phyloP scores from a whole-genome alignment of 2,888 invertebrate genomes.

The Helicoverpa assulta region DNA sequence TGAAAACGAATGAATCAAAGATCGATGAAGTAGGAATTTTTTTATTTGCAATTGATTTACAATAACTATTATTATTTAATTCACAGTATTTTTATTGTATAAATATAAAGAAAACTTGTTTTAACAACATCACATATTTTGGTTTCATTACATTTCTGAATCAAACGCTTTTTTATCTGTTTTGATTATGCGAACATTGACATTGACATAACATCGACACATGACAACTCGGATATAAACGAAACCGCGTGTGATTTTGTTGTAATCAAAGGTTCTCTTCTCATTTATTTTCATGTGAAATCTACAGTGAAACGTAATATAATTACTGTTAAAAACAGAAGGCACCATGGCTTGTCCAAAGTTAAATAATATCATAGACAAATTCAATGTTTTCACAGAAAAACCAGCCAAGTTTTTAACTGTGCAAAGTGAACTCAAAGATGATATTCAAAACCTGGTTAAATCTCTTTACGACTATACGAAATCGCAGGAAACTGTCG shows the following conservation, averaged over 20 bases:
- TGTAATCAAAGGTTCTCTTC: constrained; percentile 47
- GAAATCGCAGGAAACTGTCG: constrained; percentile 86
- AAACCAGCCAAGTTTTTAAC: constrained; percentile 88
- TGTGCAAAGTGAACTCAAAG: constrained; percentile 88
- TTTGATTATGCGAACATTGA: constrained; percentile 40
- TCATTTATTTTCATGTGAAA: constrained; percentile 41
- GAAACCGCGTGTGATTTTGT: constrained; percentile 70
- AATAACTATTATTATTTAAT: too few species aligned
- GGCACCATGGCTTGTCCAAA: constrained; percentile 69
- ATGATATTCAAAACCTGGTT: constrained; percentile 90
- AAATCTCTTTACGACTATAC: constrained; percentile 93
- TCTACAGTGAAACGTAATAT: constrained; percentile 10
- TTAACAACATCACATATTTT: too few species aligned
- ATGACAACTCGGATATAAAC: constrained; percentile 25
- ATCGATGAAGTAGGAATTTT: too few species aligned
- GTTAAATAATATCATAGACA: constrained; percentile 76
- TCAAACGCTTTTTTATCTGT: neutral
- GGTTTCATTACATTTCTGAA: neutral
- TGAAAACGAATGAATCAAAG: too few species aligned
- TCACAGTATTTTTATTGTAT: too few species aligned
- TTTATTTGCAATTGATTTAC: too few species aligned
- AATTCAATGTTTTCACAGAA: constrained; percentile 79
- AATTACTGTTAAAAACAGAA: constrained; percentile 5
- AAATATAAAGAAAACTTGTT: too few species aligned
- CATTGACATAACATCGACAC: constrained; percentile 7